These are phyloP conservation scores for Acanthochromis polyacanthus DNA, from an alignment of 2,113 vertebrate genomes.

Conservation along the genomic window DNA sequence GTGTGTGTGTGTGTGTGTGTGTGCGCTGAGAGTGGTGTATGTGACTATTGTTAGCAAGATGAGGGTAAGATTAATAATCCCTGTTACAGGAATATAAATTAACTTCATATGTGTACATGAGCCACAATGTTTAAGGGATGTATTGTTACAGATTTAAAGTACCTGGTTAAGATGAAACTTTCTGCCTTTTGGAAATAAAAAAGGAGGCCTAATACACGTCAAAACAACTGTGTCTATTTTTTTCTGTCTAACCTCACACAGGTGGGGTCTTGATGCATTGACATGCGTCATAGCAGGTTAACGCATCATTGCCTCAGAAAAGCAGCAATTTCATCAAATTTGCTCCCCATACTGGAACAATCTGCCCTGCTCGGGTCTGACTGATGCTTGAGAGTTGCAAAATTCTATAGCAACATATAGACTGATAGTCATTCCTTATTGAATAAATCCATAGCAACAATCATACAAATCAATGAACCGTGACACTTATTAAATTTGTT, in stretches of 20 bases:
- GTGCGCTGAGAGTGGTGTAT: conserved; percentile 8
- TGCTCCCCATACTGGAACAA: neutral
- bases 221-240: neutral
- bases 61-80: conserved; percentile 61
- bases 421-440: neutral
- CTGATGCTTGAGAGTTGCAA: neutral
- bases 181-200: neutral
- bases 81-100: conserved; percentile 48
- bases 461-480: neutral
- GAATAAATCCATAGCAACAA: neutral
- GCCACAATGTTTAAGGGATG: conserved; percentile 25
- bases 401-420: neutral
- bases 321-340: neutral
- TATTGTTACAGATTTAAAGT: neutral
- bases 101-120: conserved; percentile 22
- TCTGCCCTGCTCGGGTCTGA: neutral
- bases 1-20: conserved; percentile 43
- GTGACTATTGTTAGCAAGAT: conserved; percentile 46
- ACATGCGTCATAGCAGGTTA: neutral
- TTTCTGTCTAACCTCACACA: conserved; percentile 20
- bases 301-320: conserved; percentile 14
- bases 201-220: neutral
- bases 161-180: neutral
- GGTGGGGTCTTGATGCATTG: conserved; percentile 8
- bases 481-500: neutral